These are phyloP conservation scores for Scomber colias DNA, from an alignment of 2,113 vertebrate species.

Conservation along the genomic window DNA sequence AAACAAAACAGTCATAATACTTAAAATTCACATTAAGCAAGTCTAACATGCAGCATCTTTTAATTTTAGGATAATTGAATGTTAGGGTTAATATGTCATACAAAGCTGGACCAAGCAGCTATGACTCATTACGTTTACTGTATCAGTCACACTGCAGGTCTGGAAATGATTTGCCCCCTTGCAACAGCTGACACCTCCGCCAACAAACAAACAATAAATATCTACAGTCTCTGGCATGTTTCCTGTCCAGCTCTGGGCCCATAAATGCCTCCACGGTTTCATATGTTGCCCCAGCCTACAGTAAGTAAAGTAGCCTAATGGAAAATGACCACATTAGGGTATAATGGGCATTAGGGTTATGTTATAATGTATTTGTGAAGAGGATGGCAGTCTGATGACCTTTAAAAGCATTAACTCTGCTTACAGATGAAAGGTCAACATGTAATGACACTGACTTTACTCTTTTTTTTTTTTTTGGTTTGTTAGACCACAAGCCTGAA, in stretches of 20 bases:
- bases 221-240: not conserved
- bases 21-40: too few species aligned
- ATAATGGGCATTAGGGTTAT: too few species aligned
- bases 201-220: conserved; percentile 22
- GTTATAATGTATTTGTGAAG: too few species aligned
- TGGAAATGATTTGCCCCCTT: not conserved
- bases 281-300: not conserved
- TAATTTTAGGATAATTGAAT: too few species aligned
- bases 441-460: not conserved
- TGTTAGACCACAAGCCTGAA: not conserved
- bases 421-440: too few species aligned
- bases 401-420: too few species aligned
- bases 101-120: not conserved
- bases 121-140: not conserved
- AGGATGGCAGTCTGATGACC: too few species aligned
- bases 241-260: not conserved
- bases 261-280: not conserved
- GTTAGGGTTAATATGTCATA: too few species aligned
- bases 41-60: too few species aligned
- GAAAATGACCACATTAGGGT: not conserved
- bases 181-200: conserved; percentile 16
- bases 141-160: not conserved
- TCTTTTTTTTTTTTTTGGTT: not conserved
- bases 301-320: not conserved
- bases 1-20: too few species aligned